These are phyloP conservation scores for Castor canadensis DNA, from an alignment of 2,113 vertebrate genomes.

Conservation along the genomic window DNA sequence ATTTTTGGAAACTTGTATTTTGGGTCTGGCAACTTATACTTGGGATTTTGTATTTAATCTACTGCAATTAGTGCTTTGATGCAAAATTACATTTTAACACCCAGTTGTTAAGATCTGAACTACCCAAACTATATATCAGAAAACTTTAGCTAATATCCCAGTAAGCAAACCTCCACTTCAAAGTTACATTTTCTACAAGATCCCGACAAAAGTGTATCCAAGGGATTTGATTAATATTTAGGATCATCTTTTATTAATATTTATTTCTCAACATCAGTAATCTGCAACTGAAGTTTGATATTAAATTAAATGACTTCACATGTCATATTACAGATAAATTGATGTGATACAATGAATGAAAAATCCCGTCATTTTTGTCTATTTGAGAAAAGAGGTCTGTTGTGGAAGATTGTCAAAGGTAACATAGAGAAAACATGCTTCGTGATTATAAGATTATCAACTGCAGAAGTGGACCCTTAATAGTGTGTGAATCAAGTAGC, in stretches of 20 bases:
- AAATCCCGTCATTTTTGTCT: neutral
- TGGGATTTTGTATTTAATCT: neutral
- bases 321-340: neutral
- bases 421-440: neutral
- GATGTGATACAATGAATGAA: too few relatives aligned
- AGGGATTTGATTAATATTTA: neutral
- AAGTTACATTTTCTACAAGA: neutral
- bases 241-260: neutral
- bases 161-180: neutral
- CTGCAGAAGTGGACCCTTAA: conserved; percentile 49
- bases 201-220: neutral
- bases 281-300: neutral
- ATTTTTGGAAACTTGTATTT: neutral
- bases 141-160: neutral
- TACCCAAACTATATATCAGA: neutral
- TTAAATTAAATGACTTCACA: conserved; percentile 29
- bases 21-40: neutral
- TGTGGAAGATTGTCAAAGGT: neutral
- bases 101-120: neutral
- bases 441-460: neutral
- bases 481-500: conserved; percentile 13
- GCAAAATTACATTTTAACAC: neutral
- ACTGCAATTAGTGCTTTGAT: neutral
- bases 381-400: neutral
- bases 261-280: neutral